Conservation (phyloP, 2,113 vertebrate species). For the Puntigrus tetrazona region DNA sequence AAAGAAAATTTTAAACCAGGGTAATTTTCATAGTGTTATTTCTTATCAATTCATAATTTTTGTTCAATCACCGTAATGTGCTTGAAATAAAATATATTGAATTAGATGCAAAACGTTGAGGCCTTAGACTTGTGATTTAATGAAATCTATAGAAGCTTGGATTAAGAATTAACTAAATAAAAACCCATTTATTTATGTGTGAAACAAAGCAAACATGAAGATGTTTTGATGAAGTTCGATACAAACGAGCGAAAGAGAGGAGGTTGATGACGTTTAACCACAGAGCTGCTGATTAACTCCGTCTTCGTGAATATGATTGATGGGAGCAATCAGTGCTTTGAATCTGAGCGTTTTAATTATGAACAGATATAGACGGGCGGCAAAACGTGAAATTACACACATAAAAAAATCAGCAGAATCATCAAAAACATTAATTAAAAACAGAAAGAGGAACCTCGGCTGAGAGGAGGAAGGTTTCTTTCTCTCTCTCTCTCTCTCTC, state of each 20-base stretch:
- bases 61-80: neutral
- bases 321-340: neutral
- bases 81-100: neutral
- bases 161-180: too few species aligned
- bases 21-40: too few species aligned
- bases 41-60: neutral
- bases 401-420: slow-evolving; percentile 3
- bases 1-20: neutral
- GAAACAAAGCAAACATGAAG: too few species aligned
- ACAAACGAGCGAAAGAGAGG: neutral
- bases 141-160: slow-evolving; percentile 40
- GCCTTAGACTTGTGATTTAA: slow-evolving; percentile 52
- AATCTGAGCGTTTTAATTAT: neutral
- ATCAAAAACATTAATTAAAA: slow-evolving; percentile 16
- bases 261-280: neutral
- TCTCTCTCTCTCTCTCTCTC: too few species aligned
- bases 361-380: neutral
- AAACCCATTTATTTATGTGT: too few species aligned
- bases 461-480: neutral
- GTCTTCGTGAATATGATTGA: slow-evolving; percentile 20
- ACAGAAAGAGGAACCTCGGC: slow-evolving; percentile 56
- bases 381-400: neutral
- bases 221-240: neutral
- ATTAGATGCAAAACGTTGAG: neutral
- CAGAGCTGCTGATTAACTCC: neutral